phyloP scores from a whole-genome alignment of 1,140 invertebrate genomes.

The Drosophila baimaii region DNA sequence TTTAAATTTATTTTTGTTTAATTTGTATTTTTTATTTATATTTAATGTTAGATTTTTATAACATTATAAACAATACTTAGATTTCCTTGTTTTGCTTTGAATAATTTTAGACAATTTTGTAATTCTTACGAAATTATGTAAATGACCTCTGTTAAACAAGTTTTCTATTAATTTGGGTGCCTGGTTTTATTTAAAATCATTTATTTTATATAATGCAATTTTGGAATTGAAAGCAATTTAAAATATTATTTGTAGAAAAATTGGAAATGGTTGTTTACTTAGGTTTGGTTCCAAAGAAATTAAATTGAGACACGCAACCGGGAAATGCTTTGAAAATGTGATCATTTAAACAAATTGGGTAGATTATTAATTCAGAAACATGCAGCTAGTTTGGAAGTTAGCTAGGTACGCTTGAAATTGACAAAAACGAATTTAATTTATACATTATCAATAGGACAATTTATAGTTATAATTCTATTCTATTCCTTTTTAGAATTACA shows the following conservation, averaged over 20 bases:
- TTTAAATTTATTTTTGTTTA: too few relatives aligned
- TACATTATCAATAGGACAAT: background rate
- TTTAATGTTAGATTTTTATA: background rate
- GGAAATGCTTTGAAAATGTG: constrained; percentile 22
- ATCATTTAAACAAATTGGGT: constrained; percentile 19
- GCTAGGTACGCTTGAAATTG: background rate
- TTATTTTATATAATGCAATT: background rate
- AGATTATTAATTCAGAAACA: constrained; percentile 5
- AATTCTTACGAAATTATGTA: too few relatives aligned
- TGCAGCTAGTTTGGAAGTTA: background rate
- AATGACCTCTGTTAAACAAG: too few relatives aligned
- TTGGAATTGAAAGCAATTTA: constrained; percentile 8
- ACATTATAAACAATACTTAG: too few relatives aligned
- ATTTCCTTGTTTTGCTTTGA: too few relatives aligned
- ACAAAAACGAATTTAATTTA: background rate
- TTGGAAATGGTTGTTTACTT: constrained; percentile 17
- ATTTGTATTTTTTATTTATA: background rate
- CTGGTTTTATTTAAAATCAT: background rate
- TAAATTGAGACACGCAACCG: constrained; percentile 22
- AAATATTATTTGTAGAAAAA: constrained; percentile 5
- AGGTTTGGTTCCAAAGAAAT: constrained; percentile 12
- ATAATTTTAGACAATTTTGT: too few relatives aligned
- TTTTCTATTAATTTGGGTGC: too few relatives aligned
- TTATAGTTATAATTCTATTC: background rate
- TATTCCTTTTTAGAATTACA: too few relatives aligned